Evolutionary conservation across 2,888 invertebrate genomes (phyloP), one percentile per base, ranked within the genome.

Genomic region (Drosophila putrida): DNA sequence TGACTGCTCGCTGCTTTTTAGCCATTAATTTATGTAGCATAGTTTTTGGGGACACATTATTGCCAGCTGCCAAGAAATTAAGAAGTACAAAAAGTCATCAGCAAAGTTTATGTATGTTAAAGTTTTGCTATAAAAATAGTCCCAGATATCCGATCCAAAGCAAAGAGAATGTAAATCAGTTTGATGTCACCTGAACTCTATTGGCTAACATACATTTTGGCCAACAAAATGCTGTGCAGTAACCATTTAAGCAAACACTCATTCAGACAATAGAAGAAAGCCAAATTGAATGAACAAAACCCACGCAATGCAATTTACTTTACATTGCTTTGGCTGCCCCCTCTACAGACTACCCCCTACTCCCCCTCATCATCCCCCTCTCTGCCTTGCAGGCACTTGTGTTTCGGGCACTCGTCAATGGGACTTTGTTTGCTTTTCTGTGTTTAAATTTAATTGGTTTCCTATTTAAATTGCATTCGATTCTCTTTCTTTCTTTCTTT

Each of bases 391-490:
- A 20, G 35, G 31, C 41, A 20, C 36, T 67, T 47, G 38, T 53
- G 59, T 72, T 67, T 66, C 41, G 43, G 55, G 36, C 55, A 54
- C 43, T 72, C 47, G 44, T 66, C 62, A 77, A 66, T 63, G 51
- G 43, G 27, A 54, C 80, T 76, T 82, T 80, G 66, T 72, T 75
- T 60, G 64, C 54, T 41, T 75, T 58, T 20, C 36, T 77, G 71
- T 75, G 67, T 72, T 89, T 82, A 88, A 89, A 85, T 88, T 89
- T 88, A 85, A 86, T 89, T 86, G 88, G 85, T 88, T 86, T 86
- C 86, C 80, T 70, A 82, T 86, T 86, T 79, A 82, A 88, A 89
- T 86, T 87, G 88, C 88, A 71, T 78, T 85, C 38, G 58, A 20
- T 67, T 66, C 59, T 61, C 11, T 49, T 5, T 54, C 61, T 43